Evolutionary conservation across 2,888 invertebrate species (phyloP).

Genomic region (Acrobasis suavella): DNA sequence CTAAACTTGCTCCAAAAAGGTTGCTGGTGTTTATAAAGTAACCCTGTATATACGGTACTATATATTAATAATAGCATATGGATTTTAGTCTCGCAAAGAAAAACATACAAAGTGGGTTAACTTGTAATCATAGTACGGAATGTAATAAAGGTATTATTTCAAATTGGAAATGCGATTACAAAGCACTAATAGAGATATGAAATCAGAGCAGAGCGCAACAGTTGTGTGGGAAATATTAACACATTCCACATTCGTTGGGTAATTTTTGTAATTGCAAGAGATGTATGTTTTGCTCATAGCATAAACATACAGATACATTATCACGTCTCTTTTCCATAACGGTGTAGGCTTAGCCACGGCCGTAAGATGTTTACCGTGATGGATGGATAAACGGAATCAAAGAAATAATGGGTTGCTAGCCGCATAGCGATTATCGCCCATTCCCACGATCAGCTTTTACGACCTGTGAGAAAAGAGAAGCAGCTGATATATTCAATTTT

Average conservation of each 20-base stretch:
- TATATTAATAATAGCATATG: background rate
- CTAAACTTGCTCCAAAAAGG: no score
- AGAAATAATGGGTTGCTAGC: no score
- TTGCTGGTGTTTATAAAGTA: no score
- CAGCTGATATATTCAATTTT: no score
- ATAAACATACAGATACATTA: background rate
- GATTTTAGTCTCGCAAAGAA: background rate
- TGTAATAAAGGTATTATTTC: background rate
- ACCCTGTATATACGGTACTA: no score
- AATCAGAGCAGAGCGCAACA: slow-evolving; percentile 15
- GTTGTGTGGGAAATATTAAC: slow-evolving; percentile 17
- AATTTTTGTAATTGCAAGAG: slow-evolving; percentile 3
- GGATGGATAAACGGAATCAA: no score
- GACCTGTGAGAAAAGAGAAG: no score
- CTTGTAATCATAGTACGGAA: slow-evolving; percentile 11
- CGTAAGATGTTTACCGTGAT: no score
- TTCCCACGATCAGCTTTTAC: no score
- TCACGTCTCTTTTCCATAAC: no score
- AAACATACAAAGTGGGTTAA: slow-evolving; percentile 16
- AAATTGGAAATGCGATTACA: slow-evolving; percentile 15
- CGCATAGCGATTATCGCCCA: no score
- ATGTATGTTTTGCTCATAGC: background rate
- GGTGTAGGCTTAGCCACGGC: no score
- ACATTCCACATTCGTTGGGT: slow-evolving; percentile 15
- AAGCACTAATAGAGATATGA: slow-evolving; percentile 21